These are phyloP conservation scores for Morpho achilles DNA, from an alignment of 2,888 invertebrate genomes.

Conservation along the genomic window DNA sequence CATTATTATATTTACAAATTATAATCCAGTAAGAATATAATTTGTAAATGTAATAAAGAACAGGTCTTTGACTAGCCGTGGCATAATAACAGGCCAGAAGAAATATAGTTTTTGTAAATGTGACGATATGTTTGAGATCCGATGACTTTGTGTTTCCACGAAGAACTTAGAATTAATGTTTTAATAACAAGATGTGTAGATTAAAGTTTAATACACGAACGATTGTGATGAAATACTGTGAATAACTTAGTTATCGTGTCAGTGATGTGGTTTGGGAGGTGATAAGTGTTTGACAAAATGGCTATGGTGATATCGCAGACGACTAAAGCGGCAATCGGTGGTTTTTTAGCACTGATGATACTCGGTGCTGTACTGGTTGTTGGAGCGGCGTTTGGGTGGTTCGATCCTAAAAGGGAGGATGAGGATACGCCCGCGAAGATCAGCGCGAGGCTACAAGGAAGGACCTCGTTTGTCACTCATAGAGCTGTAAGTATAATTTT, in stretches of 20 bases:
- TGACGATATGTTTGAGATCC: conserved; percentile 1
- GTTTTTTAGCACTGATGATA: conserved; percentile 68
- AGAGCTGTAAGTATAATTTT: conserved; percentile 57
- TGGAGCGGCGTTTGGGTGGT: conserved; percentile 71
- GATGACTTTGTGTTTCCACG: background rate
- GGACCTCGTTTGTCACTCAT: conserved; percentile 71
- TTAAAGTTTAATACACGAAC: too few relatives aligned
- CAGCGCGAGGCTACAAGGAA: conserved; percentile 65
- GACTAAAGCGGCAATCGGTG: conserved; percentile 71
- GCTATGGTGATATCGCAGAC: conserved; percentile 76
- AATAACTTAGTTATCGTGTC: conserved; percentile 5
- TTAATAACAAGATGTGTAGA: too few relatives aligned
- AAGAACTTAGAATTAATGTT: too few relatives aligned
- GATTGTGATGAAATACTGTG: too few relatives aligned
- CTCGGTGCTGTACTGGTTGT: conserved; percentile 68
- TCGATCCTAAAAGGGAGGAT: conserved; percentile 66
- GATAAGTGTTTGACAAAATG: conserved; percentile 61
- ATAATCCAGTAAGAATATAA: too few relatives aligned
- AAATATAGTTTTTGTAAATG: background rate
- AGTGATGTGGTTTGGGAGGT: conserved; percentile 46
- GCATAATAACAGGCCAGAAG: too few relatives aligned
- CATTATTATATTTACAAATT: too few relatives aligned
- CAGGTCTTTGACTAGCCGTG: too few relatives aligned
- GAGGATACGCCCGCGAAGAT: conserved; percentile 69
- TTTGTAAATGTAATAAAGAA: too few relatives aligned